These are phyloP conservation scores for Vireo altiloquus DNA, from an alignment of 2,113 vertebrate species.

Conservation along the genomic window DNA sequence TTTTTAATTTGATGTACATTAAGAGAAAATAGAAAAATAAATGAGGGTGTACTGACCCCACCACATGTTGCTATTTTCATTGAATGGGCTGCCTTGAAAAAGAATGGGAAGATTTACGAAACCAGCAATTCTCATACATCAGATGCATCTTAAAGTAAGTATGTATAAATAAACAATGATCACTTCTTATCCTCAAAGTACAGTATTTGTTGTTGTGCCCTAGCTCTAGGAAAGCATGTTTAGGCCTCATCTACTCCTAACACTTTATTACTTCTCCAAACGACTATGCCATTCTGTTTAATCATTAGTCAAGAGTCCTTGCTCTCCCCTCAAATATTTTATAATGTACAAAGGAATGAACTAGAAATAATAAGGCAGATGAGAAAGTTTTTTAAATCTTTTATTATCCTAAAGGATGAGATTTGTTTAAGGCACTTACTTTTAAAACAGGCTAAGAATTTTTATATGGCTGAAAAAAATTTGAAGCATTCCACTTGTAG, in stretches of 20 bases:
- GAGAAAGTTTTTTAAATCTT: neutral
- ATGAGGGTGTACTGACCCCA: constrained; percentile 60
- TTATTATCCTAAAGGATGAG: neutral
- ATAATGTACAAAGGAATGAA: neutral
- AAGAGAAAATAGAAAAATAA: constrained; percentile 66
- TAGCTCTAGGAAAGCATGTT: neutral
- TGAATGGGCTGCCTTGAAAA: constrained; percentile 48
- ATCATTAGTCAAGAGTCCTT: neutral
- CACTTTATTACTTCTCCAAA: neutral
- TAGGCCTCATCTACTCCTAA: neutral
- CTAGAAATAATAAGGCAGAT: neutral
- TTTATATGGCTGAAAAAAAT: neutral
- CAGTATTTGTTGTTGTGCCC: neutral
- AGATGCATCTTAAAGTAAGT: neutral
- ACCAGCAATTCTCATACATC: neutral
- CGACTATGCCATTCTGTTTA: neutral
- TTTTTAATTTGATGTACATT: neutral
- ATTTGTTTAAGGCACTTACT: neutral
- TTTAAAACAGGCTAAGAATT: neutral
- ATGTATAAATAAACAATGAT: neutral
- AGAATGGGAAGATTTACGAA: neutral
- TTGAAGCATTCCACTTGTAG: neutral
- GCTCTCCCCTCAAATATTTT: neutral
- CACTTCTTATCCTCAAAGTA: neutral
- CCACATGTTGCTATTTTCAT: constrained; percentile 14